Evolutionary conservation across 2,797 vertebrate genomes (phyloP).

Genomic region (Denticeps clupeoides): DNA sequence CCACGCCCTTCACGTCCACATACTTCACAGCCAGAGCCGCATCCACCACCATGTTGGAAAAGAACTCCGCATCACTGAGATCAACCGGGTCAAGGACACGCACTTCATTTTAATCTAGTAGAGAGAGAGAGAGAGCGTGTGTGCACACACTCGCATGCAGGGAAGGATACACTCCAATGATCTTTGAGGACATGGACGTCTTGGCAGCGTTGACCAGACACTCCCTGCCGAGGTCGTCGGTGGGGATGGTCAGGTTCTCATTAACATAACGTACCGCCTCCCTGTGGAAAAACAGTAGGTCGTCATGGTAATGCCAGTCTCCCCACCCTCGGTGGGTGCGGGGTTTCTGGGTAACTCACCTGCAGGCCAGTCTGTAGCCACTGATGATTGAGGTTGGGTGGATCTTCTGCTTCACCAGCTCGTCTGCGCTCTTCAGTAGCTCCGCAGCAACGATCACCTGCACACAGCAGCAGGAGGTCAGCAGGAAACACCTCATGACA

Average conservation of each 20-base stretch:
- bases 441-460: conserved; percentile 97
- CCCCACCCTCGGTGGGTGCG: neutral
- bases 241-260: conserved; percentile 90
- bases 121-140: no score
- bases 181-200: conserved; percentile 98
- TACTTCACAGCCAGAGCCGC: conserved; percentile 84
- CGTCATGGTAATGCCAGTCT: neutral
- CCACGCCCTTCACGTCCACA: conserved; percentile 73
- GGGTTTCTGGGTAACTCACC: conserved; percentile 59
- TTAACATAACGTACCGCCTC: conserved; percentile 96
- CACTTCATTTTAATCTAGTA: no score
- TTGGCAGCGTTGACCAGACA: conserved; percentile 90
- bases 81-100: conserved; percentile 58
- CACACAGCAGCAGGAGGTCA: conserved; percentile 6
- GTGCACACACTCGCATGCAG: neutral
- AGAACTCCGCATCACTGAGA: conserved; percentile 82
- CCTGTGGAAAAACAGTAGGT: conserved; percentile 42
- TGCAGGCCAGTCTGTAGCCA: conserved; percentile 96
- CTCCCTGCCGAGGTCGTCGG: conserved; percentile 87
- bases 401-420: conserved; percentile 95
- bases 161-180: conserved; percentile 90
- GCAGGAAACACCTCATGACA: no score
- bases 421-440: conserved; percentile 90
- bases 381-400: conserved; percentile 95
- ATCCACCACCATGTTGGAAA: conserved; percentile 90